A percentile compares a stretch with the other conserved stretches of the same genome.
Evolutionary conservation across 2,797 vertebrate genomes (phyloP).

Genomic region (Lophura swinhoii): DNA sequence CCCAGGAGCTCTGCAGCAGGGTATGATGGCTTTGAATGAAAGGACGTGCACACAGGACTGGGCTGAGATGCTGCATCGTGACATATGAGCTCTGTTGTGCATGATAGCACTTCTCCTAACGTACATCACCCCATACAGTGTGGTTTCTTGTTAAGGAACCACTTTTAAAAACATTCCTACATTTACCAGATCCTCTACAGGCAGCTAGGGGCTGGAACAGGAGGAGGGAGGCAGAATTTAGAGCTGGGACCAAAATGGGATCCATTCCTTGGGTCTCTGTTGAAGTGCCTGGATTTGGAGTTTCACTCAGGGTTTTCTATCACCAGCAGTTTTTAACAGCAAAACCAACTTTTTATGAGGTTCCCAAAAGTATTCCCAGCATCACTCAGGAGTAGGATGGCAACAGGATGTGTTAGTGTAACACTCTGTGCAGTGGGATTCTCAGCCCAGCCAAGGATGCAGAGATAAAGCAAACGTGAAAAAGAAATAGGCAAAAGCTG

Average conservation of each 20-base stretch:
- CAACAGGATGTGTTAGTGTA: not conserved
- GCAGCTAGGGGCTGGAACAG: not conserved
- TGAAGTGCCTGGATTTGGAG: not conserved
- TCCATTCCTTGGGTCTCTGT: accelerated
- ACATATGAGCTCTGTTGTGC: not conserved
- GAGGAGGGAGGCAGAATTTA: not conserved
- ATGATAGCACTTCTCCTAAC: not conserved
- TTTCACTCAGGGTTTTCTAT: accelerated
- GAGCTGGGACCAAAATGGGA: not conserved
- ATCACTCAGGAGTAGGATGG: accelerated
- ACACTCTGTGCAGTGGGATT: not conserved
- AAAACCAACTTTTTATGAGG: not conserved
- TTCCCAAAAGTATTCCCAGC: accelerated
- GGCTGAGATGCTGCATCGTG: not conserved
- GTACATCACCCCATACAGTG: not conserved
- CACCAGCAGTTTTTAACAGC: not conserved
- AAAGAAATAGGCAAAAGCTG: not conserved
- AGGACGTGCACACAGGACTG: not conserved
- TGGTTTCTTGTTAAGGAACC: not conserved
- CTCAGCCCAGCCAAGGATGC: not conserved
- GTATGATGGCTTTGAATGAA: not conserved
- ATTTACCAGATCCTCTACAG: not conserved
- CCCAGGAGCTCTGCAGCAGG: not conserved
- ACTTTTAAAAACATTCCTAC: not conserved
- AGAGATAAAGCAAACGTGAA: not conserved